Percentiles rank a stretch among this genome's conserved stretches.
phyloP scores from a whole-genome alignment of 1,140 invertebrate genomes.

The Solenopsis fugax region DNA sequence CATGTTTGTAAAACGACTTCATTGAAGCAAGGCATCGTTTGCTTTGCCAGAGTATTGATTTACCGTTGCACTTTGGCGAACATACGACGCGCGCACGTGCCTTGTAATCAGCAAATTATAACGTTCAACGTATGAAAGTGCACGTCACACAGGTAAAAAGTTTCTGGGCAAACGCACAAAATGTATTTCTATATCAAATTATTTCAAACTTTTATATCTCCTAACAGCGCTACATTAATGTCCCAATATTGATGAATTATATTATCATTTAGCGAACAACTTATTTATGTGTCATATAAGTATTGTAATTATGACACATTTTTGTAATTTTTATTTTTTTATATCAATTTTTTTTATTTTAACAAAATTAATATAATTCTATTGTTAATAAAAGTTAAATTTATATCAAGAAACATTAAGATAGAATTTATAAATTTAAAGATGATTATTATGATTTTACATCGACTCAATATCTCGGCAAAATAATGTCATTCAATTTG shows the following conservation, averaged over 20 bases:
- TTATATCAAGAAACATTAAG: too few relatives aligned
- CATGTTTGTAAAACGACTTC: slow-evolving; percentile 28
- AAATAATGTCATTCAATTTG: too few relatives aligned
- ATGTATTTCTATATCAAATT: neutral
- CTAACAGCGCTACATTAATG: neutral
- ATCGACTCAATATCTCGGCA: too few relatives aligned
- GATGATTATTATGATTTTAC: too few relatives aligned
- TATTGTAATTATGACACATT: too few relatives aligned
- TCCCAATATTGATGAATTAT: neutral
- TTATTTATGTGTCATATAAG: neutral
- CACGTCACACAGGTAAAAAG: slow-evolving; percentile 32
- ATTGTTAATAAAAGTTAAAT: neutral
- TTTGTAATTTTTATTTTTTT: neutral
- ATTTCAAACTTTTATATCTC: slow-evolving; percentile 11
- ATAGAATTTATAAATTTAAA: too few relatives aligned
- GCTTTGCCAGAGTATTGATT: slow-evolving; percentile 48
- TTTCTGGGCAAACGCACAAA: neutral
- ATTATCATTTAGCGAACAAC: neutral
- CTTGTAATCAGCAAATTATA: slow-evolving; percentile 58
- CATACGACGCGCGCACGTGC: slow-evolving; percentile 28
- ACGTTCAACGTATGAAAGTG: slow-evolving; percentile 35
- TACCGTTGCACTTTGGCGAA: slow-evolving; percentile 39
- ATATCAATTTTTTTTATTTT: too few relatives aligned
- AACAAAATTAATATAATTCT: neutral
- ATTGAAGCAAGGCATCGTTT: slow-evolving; percentile 47